Evolutionary conservation across 2,113 vertebrate species (phyloP).

Genomic region (Zosterops pallidus): DNA sequence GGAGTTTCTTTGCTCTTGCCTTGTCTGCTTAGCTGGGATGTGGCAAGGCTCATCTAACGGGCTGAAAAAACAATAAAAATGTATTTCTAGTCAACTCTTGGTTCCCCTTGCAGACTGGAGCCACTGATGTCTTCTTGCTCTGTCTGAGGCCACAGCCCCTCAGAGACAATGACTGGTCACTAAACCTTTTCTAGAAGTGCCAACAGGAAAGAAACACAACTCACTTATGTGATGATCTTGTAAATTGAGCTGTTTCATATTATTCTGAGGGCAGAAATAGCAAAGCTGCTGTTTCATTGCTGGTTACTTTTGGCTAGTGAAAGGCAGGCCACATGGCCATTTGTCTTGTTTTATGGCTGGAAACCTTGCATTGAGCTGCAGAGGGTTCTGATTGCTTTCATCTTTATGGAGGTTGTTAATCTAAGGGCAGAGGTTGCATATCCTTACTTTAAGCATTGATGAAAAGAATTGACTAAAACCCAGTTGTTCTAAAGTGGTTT

Average conservation of each 20-base stretch:
- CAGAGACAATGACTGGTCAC: background rate
- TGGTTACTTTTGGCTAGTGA: background rate
- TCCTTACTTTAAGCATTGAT: background rate
- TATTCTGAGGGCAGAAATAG: background rate
- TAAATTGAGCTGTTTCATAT: background rate
- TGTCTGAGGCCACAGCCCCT: background rate
- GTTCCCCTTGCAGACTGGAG: background rate
- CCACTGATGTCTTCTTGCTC: background rate
- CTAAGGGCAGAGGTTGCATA: constrained; percentile 12
- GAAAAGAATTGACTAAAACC: constrained; percentile 38
- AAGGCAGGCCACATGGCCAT: background rate
- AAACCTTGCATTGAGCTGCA: background rate
- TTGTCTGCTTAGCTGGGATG: background rate
- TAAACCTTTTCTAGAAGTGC: background rate
- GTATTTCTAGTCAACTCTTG: background rate
- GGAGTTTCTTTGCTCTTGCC: background rate
- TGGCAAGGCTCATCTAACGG: background rate
- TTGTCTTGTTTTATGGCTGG: background rate
- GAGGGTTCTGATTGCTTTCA: background rate
- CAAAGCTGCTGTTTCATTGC: background rate
- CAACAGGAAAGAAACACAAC: background rate
- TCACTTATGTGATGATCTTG: background rate
- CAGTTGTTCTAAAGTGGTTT: constrained; percentile 40
- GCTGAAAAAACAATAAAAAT: background rate
- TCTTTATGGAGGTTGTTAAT: constrained; percentile 40